A percentile compares a stretch with the other conserved stretches of the same genome.
phyloP scores from a whole-genome alignment of 2,888 invertebrate species.

The Clitarchus hookeri region DNA sequence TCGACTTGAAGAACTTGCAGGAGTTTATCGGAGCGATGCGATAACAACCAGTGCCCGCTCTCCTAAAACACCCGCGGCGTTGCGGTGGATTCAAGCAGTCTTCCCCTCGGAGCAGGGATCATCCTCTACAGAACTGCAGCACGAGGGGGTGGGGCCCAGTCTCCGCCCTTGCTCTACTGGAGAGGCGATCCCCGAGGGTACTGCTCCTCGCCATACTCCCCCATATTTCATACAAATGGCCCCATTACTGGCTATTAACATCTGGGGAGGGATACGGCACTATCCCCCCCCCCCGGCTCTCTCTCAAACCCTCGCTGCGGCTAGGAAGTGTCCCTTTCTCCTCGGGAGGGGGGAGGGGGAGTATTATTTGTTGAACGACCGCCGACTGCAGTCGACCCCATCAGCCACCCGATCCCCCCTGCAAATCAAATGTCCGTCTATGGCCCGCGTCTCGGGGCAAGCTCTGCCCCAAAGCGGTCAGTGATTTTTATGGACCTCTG shows the following conservation, averaged over 20 bases:
- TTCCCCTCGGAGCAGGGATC: too few relatives aligned
- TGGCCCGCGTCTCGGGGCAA: background rate
- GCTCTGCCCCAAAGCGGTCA: background rate
- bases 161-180: background rate
- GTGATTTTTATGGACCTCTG: background rate
- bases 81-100: too few relatives aligned
- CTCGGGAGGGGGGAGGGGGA: background rate
- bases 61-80: too few relatives aligned
- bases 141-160: background rate
- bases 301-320: background rate
- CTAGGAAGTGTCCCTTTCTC: background rate
- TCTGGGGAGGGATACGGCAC: background rate
- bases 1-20: too few relatives aligned
- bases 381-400: background rate
- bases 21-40: too few relatives aligned
- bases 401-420: background rate
- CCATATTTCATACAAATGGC: constrained; percentile 35
- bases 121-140: background rate
- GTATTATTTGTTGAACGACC: background rate
- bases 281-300: too few relatives aligned
- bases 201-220: background rate
- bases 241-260: constrained; percentile 34
- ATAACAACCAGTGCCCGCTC: too few relatives aligned
- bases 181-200: background rate
- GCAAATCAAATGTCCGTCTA: background rate